phyloP scores from a whole-genome alignment of 2,797 vertebrate species.

The Aselliscus stoliczkanus region DNA sequence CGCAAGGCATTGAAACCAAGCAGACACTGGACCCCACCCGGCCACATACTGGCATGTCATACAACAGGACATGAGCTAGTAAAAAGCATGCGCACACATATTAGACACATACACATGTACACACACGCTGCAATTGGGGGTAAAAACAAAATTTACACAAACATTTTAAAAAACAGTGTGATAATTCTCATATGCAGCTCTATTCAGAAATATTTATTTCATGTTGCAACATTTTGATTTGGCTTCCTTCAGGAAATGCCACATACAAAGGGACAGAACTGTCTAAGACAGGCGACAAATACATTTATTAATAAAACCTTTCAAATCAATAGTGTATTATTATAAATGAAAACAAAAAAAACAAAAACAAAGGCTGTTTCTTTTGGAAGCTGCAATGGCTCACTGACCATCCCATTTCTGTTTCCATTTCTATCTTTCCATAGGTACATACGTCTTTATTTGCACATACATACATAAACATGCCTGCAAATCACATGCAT shows the following conservation, averaged over 20 bases:
- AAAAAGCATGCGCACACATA: fast-evolving
- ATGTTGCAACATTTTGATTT: neutral
- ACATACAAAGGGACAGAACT: neutral
- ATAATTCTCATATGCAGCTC: neutral
- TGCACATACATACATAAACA: neutral
- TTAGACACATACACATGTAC: neutral
- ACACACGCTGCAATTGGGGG: neutral
- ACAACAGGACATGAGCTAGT: fast-evolving
- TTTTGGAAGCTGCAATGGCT: neutral
- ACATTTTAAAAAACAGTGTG: neutral
- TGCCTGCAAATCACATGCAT: neutral
- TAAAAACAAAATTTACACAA: neutral
- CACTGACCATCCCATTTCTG: neutral
- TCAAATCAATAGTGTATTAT: neutral
- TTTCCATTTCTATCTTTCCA: neutral
- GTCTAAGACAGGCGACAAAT: neutral
- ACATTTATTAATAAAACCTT: neutral
- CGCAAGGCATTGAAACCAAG: neutral
- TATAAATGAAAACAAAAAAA: neutral
- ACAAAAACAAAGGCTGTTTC: too few relatives aligned
- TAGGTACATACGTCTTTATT: neutral
- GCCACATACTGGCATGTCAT: neutral
- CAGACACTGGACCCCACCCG: neutral
- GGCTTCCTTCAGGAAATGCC: neutral
- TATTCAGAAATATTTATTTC: neutral